These are phyloP conservation scores for Phaethornis superciliosus DNA, from an alignment of 2,113 vertebrate genomes.

Conservation along the genomic window DNA sequence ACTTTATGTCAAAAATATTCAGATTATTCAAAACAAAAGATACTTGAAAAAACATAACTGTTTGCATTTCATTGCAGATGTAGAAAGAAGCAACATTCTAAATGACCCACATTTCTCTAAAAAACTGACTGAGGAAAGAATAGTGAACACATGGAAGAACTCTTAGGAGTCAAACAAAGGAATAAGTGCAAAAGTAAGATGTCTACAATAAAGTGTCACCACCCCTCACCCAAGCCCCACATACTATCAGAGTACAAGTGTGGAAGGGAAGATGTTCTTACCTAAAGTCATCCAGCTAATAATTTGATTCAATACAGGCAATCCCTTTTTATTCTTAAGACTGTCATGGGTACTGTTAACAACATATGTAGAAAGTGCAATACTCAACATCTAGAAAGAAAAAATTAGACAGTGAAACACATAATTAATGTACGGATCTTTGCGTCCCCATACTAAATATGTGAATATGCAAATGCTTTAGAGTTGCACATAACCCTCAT, in stretches of 20 bases:
- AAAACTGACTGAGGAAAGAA: not conserved
- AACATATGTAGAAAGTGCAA: slow-evolving; percentile 79
- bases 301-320: slow-evolving; percentile 88
- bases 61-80: not conserved
- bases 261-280: slow-evolving; percentile 59
- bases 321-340: slow-evolving; percentile 86
- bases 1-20: not conserved
- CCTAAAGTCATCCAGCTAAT: slow-evolving; percentile 91
- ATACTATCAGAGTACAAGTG: not conserved
- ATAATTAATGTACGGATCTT: not conserved
- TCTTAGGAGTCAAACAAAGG: not conserved
- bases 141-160: not conserved
- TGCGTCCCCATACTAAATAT: not conserved
- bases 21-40: not conserved
- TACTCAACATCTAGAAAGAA: slow-evolving; percentile 82
- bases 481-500: not conserved
- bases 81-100: not conserved
- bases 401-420: not conserved
- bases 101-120: not conserved
- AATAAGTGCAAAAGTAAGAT: not conserved
- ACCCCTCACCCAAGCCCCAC: not conserved
- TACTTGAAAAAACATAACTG: not conserved
- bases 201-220: not conserved
- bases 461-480: not conserved
- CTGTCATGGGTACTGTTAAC: slow-evolving; percentile 87